Evolutionary conservation across 2,888 invertebrate species (phyloP).

Genomic region (Frankliniella intonsa): DNA sequence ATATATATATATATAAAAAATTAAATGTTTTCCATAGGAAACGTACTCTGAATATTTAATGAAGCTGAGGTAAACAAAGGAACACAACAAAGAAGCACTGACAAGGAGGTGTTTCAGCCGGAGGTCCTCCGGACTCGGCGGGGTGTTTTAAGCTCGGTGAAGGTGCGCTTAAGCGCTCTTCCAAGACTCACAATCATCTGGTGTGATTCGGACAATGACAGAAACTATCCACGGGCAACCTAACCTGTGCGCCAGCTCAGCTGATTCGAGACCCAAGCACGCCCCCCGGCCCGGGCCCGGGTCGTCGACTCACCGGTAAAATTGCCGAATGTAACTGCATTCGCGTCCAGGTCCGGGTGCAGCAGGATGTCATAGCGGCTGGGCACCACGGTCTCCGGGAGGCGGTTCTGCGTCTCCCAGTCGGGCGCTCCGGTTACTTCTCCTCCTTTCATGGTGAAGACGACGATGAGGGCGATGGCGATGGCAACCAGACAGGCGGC

Average conservation of each 20-base stretch:
- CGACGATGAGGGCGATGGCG: constrained; percentile 6
- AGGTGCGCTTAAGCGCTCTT: no score
- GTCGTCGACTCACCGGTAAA: not conserved
- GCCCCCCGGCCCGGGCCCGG: not conserved
- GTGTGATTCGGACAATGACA: not conserved
- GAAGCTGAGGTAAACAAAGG: no score
- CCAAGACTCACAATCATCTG: no score
- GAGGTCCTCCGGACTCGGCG: no score
- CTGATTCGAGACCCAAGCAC: not conserved
- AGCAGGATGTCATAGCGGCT: constrained; percentile 7
- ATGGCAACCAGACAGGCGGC: not conserved
- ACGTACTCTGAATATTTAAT: no score
- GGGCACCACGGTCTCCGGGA: not conserved
- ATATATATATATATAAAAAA: no score
- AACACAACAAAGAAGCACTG: no score
- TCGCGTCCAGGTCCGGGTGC: not conserved
- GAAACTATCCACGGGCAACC: not conserved
- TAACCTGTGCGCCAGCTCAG: not conserved
- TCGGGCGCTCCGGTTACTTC: not conserved
- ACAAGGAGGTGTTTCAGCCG: no score
- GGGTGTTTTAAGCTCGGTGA: no score
- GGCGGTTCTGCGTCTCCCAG: not conserved
- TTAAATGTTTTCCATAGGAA: no score
- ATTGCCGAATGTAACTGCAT: not conserved
- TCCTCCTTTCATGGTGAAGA: constrained; percentile 2